phyloP scores from a whole-genome alignment of 2,888 invertebrate species.

The Eristalis intricaria region DNA sequence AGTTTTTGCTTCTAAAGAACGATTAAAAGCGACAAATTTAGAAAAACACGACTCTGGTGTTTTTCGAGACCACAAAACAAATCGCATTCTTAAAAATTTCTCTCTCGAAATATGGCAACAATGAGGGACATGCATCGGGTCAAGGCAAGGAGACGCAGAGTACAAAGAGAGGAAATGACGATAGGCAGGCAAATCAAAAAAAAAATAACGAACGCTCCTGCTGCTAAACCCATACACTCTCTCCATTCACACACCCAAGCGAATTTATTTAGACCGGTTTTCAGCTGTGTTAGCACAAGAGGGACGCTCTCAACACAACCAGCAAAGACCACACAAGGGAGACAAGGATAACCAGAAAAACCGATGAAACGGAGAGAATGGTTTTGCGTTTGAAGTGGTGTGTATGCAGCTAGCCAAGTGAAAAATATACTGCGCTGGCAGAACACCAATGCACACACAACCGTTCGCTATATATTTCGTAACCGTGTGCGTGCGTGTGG shows the following conservation, averaged over 20 bases:
- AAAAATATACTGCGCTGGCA: conserved; percentile 69
- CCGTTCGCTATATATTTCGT: conserved; percentile 33
- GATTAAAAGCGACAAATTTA: no score
- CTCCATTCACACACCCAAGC: conserved; percentile 42
- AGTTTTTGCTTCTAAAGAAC: no score
- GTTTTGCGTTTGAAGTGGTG: conserved; percentile 19
- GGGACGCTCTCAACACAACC: conserved; percentile 64
- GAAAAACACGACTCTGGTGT: background rate
- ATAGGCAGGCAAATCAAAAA: background rate
- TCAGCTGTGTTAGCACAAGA: conserved; percentile 63
- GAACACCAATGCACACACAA: conserved; percentile 30
- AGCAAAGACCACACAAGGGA: conserved; percentile 46
- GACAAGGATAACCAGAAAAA: conserved; percentile 57
- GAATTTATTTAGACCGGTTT: conserved; percentile 63
- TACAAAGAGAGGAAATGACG: background rate
- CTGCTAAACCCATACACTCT: conserved; percentile 37
- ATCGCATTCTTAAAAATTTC: background rate
- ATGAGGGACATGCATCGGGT: background rate
- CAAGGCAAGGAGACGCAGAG: background rate
- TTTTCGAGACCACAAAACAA: background rate
- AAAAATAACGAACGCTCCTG: conserved; percentile 18
- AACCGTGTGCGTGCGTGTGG: conserved; percentile 3
- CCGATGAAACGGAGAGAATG: conserved; percentile 27
- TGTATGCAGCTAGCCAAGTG: conserved; percentile 47
- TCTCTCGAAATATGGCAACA: conserved; percentile 12